Percentiles rank a stretch among this genome's conserved stretches.
Evolutionary conservation across 2,797 vertebrate genomes (phyloP).

Genomic region (Astyanax mexicanus): DNA sequence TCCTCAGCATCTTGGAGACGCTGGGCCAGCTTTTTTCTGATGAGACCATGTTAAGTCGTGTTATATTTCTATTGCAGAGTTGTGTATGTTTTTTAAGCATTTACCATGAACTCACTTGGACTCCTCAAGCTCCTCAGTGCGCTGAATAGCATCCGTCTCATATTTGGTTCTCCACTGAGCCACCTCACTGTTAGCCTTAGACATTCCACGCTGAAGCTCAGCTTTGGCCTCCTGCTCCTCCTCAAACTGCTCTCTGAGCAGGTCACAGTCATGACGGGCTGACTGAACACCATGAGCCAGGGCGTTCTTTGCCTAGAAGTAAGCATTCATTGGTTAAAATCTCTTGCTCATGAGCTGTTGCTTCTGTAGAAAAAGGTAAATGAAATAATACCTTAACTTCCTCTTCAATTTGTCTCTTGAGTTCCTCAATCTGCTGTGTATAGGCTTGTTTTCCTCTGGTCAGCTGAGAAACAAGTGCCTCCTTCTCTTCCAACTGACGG

Average conservation of each 20-base stretch:
- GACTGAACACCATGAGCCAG: slow-evolving; percentile 83
- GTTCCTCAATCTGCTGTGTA: slow-evolving; percentile 90
- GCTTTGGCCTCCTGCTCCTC: slow-evolving; percentile 86
- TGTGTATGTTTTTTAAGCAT: too few relatives aligned
- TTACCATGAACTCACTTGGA: slow-evolving; percentile 75
- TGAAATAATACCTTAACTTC: slow-evolving; percentile 70
- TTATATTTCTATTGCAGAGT: too few relatives aligned
- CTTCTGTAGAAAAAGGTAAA: slow-evolving; percentile 53
- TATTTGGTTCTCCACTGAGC: slow-evolving; percentile 87
- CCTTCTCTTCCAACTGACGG: slow-evolving; percentile 89
- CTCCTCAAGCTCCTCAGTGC: slow-evolving; percentile 84
- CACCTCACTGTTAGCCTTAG: slow-evolving; percentile 87
- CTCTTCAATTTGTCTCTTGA: slow-evolving; percentile 87
- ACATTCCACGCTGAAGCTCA: slow-evolving; percentile 82
- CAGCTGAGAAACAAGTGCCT: slow-evolving; percentile 86
- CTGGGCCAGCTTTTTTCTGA: slow-evolving; percentile 69
- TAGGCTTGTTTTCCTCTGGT: slow-evolving; percentile 89
- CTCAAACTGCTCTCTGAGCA: slow-evolving; percentile 85
- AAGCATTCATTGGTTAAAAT: not conserved
- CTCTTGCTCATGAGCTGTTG: slow-evolving; percentile 21
- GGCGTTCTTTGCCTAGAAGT: slow-evolving; percentile 81
- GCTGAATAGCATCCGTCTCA: slow-evolving; percentile 84
- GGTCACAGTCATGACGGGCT: slow-evolving; percentile 79
- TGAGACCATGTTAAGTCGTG: slow-evolving; percentile 58
- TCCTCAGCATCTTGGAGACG: slow-evolving; percentile 86